phyloP scores from a whole-genome alignment of 2,797 vertebrate species.

The Tauraco hartlaubi region DNA sequence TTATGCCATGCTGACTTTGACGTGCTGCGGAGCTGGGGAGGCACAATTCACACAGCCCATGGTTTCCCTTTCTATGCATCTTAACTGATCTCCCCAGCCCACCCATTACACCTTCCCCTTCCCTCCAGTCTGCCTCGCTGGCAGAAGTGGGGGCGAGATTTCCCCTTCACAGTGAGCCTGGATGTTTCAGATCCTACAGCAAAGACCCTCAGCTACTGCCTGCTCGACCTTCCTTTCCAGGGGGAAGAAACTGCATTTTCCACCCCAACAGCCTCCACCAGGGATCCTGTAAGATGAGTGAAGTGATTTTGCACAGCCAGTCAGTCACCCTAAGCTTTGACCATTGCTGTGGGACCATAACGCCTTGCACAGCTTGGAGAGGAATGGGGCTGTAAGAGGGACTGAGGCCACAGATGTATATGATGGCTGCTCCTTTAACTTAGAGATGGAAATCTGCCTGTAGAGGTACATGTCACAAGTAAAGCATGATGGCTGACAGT shows the following conservation, averaged over 20 bases:
- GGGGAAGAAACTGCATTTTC: not conserved
- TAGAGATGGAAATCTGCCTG: not conserved
- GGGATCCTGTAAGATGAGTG: not conserved
- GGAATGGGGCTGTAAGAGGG: not conserved
- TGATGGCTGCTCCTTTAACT: not conserved
- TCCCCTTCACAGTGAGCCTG: not conserved
- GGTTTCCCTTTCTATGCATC: not conserved
- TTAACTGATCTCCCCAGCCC: not conserved
- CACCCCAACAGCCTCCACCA: not conserved
- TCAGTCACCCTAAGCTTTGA: not conserved
- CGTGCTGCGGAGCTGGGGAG: rapidly evolving
- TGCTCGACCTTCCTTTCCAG: not conserved
- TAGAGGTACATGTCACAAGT: not conserved
- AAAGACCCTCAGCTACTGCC: not conserved
- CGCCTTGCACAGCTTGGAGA: not conserved
- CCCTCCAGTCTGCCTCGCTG: not conserved
- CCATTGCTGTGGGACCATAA: not conserved
- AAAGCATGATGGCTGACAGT: not conserved
- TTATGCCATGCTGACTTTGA: not conserved
- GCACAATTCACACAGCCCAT: not conserved
- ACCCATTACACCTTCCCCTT: not conserved
- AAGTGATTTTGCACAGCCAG: not conserved
- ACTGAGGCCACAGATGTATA: not conserved
- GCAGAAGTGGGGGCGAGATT: not conserved
- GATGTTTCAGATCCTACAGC: not conserved